phyloP scores from a whole-genome alignment of 2,113 vertebrate genomes.

The Rhinopomastus cyanomelas region DNA sequence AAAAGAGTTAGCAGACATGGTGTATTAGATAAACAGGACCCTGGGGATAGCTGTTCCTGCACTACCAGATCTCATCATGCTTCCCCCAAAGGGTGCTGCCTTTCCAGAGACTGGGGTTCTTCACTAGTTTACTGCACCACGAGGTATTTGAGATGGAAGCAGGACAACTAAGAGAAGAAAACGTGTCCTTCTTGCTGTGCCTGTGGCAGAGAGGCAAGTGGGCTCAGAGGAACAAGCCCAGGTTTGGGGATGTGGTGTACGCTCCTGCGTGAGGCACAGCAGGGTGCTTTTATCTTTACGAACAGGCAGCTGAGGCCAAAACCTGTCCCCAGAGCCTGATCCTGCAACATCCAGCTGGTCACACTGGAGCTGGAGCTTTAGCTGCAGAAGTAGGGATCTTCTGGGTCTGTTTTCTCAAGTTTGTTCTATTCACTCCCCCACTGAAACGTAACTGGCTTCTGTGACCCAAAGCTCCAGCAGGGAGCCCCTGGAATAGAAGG shows the following conservation, averaged over 20 bases:
- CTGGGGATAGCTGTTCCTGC: neutral
- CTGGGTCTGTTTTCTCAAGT: neutral
- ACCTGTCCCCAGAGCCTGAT: neutral
- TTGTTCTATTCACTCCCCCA: neutral
- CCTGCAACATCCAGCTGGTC: neutral
- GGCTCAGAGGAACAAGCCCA: neutral
- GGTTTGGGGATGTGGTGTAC: fast-evolving
- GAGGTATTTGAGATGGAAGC: neutral
- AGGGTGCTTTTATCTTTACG: neutral
- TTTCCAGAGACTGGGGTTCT: neutral
- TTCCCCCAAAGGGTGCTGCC: neutral
- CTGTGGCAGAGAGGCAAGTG: neutral
- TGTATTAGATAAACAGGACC: neutral
- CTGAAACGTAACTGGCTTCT: neutral
- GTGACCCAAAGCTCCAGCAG: neutral
- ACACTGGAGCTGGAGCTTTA: neutral
- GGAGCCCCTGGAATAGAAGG: neutral
- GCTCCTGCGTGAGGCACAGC: neutral
- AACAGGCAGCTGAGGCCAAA: neutral
- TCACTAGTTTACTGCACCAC: neutral
- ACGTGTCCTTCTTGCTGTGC: neutral
- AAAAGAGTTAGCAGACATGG: neutral
- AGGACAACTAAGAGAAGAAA: neutral
- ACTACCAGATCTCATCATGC: neutral
- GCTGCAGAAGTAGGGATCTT: neutral